Base-by-base conservation (phyloP, 2,797 vertebrate genomes). In the Xiphophorus birchmanni region DNA sequence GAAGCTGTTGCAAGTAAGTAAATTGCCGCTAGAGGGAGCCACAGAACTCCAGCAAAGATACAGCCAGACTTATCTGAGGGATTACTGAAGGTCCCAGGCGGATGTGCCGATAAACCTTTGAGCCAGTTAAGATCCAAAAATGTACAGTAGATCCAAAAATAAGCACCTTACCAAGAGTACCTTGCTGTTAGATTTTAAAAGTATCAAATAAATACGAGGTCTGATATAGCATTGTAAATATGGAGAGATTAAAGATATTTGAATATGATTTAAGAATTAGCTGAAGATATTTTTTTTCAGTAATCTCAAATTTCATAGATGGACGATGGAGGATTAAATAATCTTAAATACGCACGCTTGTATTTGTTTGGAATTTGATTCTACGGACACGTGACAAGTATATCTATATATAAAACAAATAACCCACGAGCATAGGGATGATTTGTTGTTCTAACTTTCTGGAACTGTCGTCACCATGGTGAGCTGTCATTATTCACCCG, bases 401-500 rank as follows among this genome's bases (percentile, higher is more conserved):
- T 8, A 23, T 63, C 52, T 69, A 60, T 47, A 48, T 84, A 37
- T 45, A 56, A 67, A 76, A 79, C n/a, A 79, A 90, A 81, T 65
- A 85, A 73, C 15, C 48, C 75, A 71, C 42, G 80, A 75, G 75
- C 42, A 12, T 26, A n/a, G 58, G 56, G 85, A 74, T 83, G 76
- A 83, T 77, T 73, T 77, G 79, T 77, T 88, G 78, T 44, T 73
- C 79, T 82, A 82, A 80, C 81, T 93, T 92, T 92, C 88, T 89
- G 90, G 92, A 94, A 93, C 88, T 91, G 88, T 89, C 88, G 92
- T 93, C 91, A 93, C 84, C 82, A 86, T 89, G 89, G 87, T 89
- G 92, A 91, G 87, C 91, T 87, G 85, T 89, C 91, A 91, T 87
- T 86, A 80, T 83, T 84, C 86, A 88, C 88, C 86, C 89, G 88